Evolutionary conservation across 2,888 invertebrate genomes (phyloP), one percentile per base, ranked within the genome.

Genomic region (Acronicta psi): DNA sequence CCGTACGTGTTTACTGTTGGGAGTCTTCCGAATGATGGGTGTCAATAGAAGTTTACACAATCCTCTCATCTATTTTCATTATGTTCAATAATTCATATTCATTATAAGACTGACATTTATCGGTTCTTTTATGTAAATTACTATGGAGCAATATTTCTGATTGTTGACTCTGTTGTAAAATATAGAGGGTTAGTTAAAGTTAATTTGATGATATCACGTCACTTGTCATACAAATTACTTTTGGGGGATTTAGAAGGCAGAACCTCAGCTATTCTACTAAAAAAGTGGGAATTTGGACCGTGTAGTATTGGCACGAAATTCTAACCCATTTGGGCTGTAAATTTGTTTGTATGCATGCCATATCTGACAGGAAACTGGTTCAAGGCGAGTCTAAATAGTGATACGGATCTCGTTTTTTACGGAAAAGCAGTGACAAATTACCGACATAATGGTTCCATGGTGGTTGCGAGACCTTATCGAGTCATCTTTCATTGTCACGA

Each of bases 311-410:
- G 44, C 34, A 52, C 31, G n/a, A 59, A 47, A 59, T 6, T 23
- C 36, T 14, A 63, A 44, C 29, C 8, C 20, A 50, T 46, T 66
- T 66, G 13, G 18, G 40, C 17, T 29, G 14, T 29, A 53, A 46
- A 53, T 64, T 34, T 41, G 50, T 54, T 54, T 42, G 51, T 59
- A 45, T 60, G 43, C 62, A 55, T 47, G 64, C 54, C 56, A 57
- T 62, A 51, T 69, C 40, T 38, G 55, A 41, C 45, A 58, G 57
- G 53, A 56, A 72, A 75, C 23, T 61, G 41, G 64, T 60, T 73
- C 75, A 69, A 75, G 69, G 76, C 44, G 58, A 73, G 36, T 56
- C 56, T 56, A 66, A 69, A 65, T 50, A 55, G 31, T 65, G 62
- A 74, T 65, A 67, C 18, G 52, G 58, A 60, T 71, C 55, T 7